Base-by-base conservation (phyloP, 2,797 vertebrate genomes). In the Echiichthys vipera region DNA sequence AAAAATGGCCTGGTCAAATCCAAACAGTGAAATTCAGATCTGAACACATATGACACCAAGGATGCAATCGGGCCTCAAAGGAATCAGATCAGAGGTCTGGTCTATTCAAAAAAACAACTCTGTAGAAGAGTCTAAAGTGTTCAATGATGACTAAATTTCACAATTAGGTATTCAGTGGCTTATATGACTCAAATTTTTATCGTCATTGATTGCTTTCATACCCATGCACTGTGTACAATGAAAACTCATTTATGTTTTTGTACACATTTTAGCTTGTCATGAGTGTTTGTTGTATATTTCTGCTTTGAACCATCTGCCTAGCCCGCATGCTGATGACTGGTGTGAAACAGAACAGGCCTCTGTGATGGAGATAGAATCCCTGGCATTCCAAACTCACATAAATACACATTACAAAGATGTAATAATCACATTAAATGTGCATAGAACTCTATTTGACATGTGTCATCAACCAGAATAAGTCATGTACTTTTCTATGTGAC, bases 401-500 rank as follows among this genome's bases (percentile, higher is more conserved):
- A 3, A 0, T 25, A 32, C 37, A 27, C 32, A 39, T 51, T 25
- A 37, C 12, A 34, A 1, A 3, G 17, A 32, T 63, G 30, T 43
- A 18, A 65, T 49, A 40, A n/a, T 34, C 4, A 62, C 42, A 55
- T 53, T 58, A 61, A 65, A 66, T 25, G 47, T 63, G 22, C 17
- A 37, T 20, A 18, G 37, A 30, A 32, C 1, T 2, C 5, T 59
- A 66, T 39, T 72, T 27, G 25, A 77, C 11, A 32, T 0, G 1
- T 8, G 7, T 5, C 11, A n/a, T 51, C 15, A 65, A 42, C 51
- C 30, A 8, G 34, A 71, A 39, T 18, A 42, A 77, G 50, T 2
- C 17, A 4, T 46, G 36, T 51, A 11, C 46, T 25, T 43, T 59
- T 5, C 57, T 37, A 27, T 10, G 42, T 5, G 8, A 45, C 42